A percentile compares a stretch with the other conserved stretches of the same genome.
phyloP scores from a whole-genome alignment of 2,797 vertebrate species.

The Mus spretus region DNA sequence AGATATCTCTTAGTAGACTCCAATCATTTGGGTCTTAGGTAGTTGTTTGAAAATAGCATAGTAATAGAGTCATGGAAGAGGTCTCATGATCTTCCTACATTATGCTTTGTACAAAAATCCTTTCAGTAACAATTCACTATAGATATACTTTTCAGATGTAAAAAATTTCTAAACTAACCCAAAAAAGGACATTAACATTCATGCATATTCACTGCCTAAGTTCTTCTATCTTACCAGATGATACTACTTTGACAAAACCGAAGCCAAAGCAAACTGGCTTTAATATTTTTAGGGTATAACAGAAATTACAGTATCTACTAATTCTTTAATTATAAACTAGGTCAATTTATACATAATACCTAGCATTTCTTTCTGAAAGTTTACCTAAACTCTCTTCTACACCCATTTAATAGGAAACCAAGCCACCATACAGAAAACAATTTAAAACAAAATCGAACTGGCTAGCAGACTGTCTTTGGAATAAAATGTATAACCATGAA shows the following conservation, averaged over 20 bases:
- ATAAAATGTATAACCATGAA: background rate
- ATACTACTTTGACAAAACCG: slow-evolving; percentile 48
- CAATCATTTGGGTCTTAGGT: slow-evolving; percentile 48
- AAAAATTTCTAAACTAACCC: slow-evolving; percentile 58
- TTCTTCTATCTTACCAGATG: slow-evolving; percentile 64
- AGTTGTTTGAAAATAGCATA: slow-evolving; percentile 52
- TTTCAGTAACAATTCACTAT: slow-evolving; percentile 58
- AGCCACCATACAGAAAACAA: slow-evolving; percentile 17
- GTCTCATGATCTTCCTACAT: slow-evolving; percentile 31
- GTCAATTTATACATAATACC: slow-evolving; percentile 52
- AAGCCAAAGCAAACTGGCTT: slow-evolving; percentile 54
- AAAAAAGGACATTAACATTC: slow-evolving; percentile 37
- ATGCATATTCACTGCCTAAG: slow-evolving; percentile 41
- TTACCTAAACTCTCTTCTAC: slow-evolving; percentile 54
- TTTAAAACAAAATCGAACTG: slow-evolving; percentile 41
- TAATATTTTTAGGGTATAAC: slow-evolving; percentile 53
- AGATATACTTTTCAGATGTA: slow-evolving; percentile 65
- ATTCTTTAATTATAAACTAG: slow-evolving; percentile 73
- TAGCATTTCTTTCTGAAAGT: slow-evolving; percentile 68
- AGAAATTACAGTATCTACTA: slow-evolving; percentile 75
- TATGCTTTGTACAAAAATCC: background rate
- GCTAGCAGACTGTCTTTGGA: slow-evolving; percentile 9
- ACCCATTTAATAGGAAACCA: slow-evolving; percentile 45
- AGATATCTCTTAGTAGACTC: slow-evolving; percentile 56
- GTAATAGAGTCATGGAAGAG: slow-evolving; percentile 30